These are phyloP conservation scores for Pithys albifrons DNA, from an alignment of 2,113 vertebrate species.

Conservation along the genomic window DNA sequence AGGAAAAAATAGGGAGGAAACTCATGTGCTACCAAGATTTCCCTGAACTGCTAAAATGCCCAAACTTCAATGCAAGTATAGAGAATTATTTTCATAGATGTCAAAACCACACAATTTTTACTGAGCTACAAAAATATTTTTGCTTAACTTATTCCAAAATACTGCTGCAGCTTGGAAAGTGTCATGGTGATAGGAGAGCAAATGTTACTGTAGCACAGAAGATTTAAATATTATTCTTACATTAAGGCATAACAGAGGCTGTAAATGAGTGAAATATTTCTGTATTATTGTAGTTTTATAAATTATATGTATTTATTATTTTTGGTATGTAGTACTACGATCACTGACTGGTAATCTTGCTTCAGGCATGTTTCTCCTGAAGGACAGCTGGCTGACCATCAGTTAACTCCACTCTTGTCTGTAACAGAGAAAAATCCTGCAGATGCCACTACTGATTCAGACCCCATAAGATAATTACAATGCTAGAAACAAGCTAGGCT, in stretches of 20 bases:
- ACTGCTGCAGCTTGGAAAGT: neutral
- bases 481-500: neutral
- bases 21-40: neutral
- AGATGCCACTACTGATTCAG: neutral
- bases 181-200: neutral
- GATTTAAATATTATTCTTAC: neutral
- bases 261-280: neutral
- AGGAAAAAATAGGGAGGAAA: neutral
- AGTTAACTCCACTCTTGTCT: neutral
- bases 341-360: neutral
- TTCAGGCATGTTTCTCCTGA: neutral
- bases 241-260: neutral
- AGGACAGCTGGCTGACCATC: neutral
- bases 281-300: neutral
- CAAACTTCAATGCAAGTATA: neutral
- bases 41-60: neutral
- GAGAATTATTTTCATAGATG: neutral
- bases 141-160: neutral
- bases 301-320: neutral
- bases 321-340: neutral
- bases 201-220: neutral
- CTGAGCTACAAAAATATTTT: neutral
- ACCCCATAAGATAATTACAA: neutral
- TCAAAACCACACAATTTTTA: neutral
- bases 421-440: neutral